Base-by-base conservation (phyloP, 2,113 vertebrate species). In the Hyaena hyaena region DNA sequence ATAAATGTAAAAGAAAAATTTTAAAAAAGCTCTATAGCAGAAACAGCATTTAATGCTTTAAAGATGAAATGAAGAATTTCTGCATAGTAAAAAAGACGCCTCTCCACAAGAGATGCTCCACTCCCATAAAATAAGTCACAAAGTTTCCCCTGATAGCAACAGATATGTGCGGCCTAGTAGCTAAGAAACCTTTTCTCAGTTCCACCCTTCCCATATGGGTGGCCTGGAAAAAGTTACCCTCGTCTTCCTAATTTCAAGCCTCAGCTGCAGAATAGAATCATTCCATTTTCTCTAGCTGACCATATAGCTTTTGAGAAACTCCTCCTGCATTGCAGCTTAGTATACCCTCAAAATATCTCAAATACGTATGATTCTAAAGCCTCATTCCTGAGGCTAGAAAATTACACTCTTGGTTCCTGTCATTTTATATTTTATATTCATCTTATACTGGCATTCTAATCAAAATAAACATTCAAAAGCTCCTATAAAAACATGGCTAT, bases 401-500 rank as follows among this genome's bases (percentile, higher is more conserved):
- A 96, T 65, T 93, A 65, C 53, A 88, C 45, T 90, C 69, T 93
- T 8, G 7, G 45, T 76, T 83, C 58, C 94, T 93, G 74, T 96
- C 88, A 98, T 97, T 97, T 43, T 5, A 24, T 71, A 90, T 83
- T 96, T 94, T 95, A 63, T 98, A 96, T 97, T 97, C 97, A 66
- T 73, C 63, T 97, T 97, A 97, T 69, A 96, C 65, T 63, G 77
- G 43, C 53, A 82, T 91, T 96, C 92, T 97, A 98, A 98, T 98
- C 83, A 96, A 97, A 96, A 92, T 96, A 97, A 98, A 93, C 93
- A 94, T 97, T 96, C 97, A 97, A 97, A 91, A 93, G 92, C 90
- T 91, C 58, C 80, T 93, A 97, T 21, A 96, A 96, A 98, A 98
- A 98, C 93, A 97, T 96, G 80, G 83, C 91, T 98, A 98, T 93